These are phyloP conservation scores for Rhagonycha fulva DNA, from an alignment of 2,888 invertebrate species.

Conservation along the genomic window DNA sequence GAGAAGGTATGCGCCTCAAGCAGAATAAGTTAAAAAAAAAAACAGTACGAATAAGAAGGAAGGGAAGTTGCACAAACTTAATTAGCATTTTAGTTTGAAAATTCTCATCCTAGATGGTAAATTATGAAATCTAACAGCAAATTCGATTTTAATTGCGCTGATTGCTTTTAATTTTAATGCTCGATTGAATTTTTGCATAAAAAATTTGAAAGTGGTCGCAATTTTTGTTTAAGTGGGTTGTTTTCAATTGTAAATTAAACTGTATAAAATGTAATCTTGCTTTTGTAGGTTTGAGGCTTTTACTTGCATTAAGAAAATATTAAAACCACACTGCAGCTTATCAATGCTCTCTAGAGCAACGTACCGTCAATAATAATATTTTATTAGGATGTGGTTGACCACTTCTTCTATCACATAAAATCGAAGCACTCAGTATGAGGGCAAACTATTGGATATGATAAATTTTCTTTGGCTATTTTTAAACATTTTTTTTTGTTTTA, in stretches of 20 bases:
- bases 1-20: neutral
- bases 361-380: neutral
- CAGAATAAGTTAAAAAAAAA: neutral
- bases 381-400: neutral
- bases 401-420: neutral
- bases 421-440: neutral
- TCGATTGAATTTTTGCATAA: neutral
- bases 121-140: neutral
- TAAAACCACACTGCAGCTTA: neutral
- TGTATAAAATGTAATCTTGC: neutral
- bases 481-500: neutral
- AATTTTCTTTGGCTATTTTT: neutral
- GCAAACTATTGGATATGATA: neutral
- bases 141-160: neutral
- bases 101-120: neutral
- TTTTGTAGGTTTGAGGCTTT: neutral
- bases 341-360: neutral
- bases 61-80: neutral
- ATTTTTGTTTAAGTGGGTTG: neutral
- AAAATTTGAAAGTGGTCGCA: neutral
- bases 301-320: neutral
- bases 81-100: neutral
- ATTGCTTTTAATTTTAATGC: neutral
- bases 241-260: neutral
- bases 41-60: neutral